Percentiles rank a stretch among this genome's conserved stretches.
Evolutionary conservation across 2,888 invertebrate species (phyloP).

Genomic region (Resseliella maxima): DNA sequence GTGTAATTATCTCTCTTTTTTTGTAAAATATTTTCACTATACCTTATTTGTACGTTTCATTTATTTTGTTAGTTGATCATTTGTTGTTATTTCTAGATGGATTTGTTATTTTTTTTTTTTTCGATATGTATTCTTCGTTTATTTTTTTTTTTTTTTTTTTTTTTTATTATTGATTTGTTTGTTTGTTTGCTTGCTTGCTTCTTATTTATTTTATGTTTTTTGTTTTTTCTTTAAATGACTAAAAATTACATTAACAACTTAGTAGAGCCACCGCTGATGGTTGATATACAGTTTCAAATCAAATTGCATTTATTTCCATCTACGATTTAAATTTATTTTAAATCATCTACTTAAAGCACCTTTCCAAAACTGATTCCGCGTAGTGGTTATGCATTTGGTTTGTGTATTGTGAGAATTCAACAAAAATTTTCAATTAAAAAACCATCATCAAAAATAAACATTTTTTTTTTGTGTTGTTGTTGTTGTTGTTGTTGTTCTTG

Average conservation of each 20-base stretch:
- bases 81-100: neutral
- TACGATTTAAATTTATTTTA: neutral
- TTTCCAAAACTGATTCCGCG: neutral
- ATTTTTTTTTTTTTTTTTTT: neutral
- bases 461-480: neutral
- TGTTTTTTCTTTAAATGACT: neutral
- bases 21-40: constrained; percentile 5
- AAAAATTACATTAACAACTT: constrained; percentile 28
- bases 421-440: neutral
- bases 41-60: constrained; percentile 47
- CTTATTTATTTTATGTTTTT: neutral
- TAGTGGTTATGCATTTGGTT: too few relatives aligned
- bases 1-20: neutral
- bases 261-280: neutral
- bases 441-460: neutral
- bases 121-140: neutral
- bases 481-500: too few relatives aligned
- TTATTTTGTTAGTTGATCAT: neutral
- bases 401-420: neutral
- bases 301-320: neutral
- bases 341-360: constrained; percentile 27
- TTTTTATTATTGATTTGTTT: neutral
- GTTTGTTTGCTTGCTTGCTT: neutral
- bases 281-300: neutral
- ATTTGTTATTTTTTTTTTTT: neutral